Evolutionary conservation across 2,797 vertebrate genomes (phyloP), one percentile per base, ranked within the genome.

Genomic region (Gallinago stenura): DNA sequence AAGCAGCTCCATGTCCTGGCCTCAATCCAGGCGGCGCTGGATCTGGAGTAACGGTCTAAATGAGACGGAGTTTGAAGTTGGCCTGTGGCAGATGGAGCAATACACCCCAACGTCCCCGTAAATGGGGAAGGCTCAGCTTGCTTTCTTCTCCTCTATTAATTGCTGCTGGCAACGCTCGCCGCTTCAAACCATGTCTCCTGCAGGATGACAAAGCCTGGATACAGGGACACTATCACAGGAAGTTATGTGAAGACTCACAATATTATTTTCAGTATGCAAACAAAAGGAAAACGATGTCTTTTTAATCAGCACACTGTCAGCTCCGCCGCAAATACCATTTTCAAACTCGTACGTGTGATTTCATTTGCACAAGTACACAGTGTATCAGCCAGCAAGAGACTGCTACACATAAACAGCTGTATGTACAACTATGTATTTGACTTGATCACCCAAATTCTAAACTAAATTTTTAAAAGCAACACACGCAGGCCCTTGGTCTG

Each of bases 1-100:
- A 77, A 86, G 61, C 51, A 62, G 56, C 15, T 80, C 45, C 68
- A 41, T 5, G 31, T 50, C 41, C 82, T 75, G 76, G 87, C 57
- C 45, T 6, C 0, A 71, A 88, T 86, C 45, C 72, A 85, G n/a
- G 28, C 30, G 17, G 35, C 12, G 48, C 68, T 64, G 64, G 75
- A 87, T 78, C 64, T 60, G 64, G 39, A 83, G 51, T 22, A 85
- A 54, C 68, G 57, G 31, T 54, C 76, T 77, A 83, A 83, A 91
- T 89, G 12, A 91, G 53, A 60, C 0, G 2, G 3, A 89, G 57
- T 80, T 50, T 61, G 72, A 78, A 83, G 45, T 3, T 71, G 79
- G 48, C 60, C 90, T 75, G 35, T 64, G 65, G 84, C 84, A 94
- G 76, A 54, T 20, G 41, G 69, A 88, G 57, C 57, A 75, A 81